Conservation (phyloP, 2,113 vertebrate genomes). For the Albula glossodonta region DNA sequence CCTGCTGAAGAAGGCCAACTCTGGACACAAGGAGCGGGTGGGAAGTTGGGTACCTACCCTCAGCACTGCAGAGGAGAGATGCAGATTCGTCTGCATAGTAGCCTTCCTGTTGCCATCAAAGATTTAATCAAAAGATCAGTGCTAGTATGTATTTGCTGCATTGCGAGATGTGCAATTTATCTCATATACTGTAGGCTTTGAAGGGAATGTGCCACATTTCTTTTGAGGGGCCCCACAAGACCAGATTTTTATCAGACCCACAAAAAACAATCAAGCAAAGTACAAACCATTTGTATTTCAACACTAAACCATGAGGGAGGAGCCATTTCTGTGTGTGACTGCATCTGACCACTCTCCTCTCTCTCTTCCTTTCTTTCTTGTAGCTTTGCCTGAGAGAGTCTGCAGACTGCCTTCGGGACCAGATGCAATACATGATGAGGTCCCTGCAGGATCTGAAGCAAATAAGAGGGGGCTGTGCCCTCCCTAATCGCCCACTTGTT, state of each 20-base stretch:
- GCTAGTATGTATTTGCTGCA: neutral
- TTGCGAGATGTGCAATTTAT: neutral
- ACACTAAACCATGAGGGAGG: neutral
- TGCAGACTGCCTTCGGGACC: slow-evolving; percentile 64
- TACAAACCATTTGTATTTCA: neutral
- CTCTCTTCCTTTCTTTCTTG: slow-evolving; percentile 35
- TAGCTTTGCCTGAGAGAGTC: slow-evolving; percentile 80
- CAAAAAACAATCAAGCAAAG: neutral
- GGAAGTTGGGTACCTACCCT: neutral
- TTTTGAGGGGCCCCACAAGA: neutral
- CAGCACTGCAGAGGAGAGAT: neutral
- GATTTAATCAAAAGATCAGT: neutral
- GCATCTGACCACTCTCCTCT: slow-evolving; percentile 11
- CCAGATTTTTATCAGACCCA: neutral
- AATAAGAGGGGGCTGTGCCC: slow-evolving; percentile 57
- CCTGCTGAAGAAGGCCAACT: neutral
- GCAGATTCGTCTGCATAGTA: neutral
- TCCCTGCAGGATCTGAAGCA: slow-evolving; percentile 72
- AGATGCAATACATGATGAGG: slow-evolving; percentile 78
- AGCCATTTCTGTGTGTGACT: neutral
- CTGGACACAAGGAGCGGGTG: neutral
- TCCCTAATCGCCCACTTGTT: slow-evolving; percentile 54
- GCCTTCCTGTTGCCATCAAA: neutral
- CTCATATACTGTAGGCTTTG: neutral
- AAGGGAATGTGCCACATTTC: neutral